Percentiles rank a stretch among this genome's conserved stretches.
Conservation (phyloP, 1,140 invertebrate species). For the Phymorhynchus buccinoides region DNA sequence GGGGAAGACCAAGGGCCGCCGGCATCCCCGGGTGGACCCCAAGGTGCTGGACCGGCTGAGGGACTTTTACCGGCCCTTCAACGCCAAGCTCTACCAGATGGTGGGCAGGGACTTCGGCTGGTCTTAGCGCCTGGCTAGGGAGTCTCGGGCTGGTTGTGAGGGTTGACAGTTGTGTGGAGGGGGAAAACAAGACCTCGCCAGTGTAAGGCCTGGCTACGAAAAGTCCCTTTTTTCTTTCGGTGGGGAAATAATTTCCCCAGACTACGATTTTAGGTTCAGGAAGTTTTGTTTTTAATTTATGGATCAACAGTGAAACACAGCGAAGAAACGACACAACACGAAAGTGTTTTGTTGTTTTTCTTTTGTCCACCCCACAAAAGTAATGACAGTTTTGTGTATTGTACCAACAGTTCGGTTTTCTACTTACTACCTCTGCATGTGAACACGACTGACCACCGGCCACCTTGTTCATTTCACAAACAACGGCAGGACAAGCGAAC, state of each 20-base stretch:
- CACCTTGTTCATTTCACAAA: neutral
- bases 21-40: conserved; percentile 87
- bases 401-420: neutral
- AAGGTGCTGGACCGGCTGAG: conserved; percentile 82
- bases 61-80: conserved; percentile 93
- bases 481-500: neutral
- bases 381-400: neutral
- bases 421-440: neutral
- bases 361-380: no score
- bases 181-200: no score
- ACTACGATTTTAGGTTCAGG: no score
- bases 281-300: no score
- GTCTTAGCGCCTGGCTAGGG: conserved; percentile 68
- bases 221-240: no score
- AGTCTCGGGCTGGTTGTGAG: neutral
- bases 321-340: neutral
- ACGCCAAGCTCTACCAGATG: conserved; percentile 91
- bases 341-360: neutral
- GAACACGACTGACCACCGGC: neutral
- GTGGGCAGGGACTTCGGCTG: conserved; percentile 91
- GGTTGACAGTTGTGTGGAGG: neutral
- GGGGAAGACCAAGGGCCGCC: conserved; percentile 92
- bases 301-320: neutral
- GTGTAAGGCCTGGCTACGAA: no score
- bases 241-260: no score